Base-by-base conservation (phyloP, 2,888 invertebrate genomes). In the Acleris cristana region DNA sequence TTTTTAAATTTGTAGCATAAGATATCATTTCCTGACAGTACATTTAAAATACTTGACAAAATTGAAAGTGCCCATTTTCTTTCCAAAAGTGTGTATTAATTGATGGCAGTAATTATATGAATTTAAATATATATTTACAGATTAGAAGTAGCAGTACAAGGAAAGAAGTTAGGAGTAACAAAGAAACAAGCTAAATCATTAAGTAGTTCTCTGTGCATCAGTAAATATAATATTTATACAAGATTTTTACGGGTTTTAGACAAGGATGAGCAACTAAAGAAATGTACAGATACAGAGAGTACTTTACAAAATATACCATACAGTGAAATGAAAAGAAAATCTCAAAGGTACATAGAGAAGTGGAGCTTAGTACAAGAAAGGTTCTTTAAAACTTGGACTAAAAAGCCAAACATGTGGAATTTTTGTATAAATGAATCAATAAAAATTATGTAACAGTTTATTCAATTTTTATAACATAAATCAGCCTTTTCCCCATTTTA, bases 121-220 rank as follows among this genome's bases (percentile, higher is more conserved):
- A 51, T 51, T 51, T 51, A 18, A 51, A 55, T 19, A 40, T 40
- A 55, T 19, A 40, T 40, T 93, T 93, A 70, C 79, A 96, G 96
- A 62, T 77, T 90, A 54, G 96, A 98, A 90, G 95, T 97, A 34
- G 94, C 95, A 21, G 96, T 97, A 0, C 95, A 96, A 79, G 98
- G 98, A 5, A 94, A 93, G 76, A 96, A 95, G 71, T 95, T 96
- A 81, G 98, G 98, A 5, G 90, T 95, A 1, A 97, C 97, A 0
- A 96, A 96, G 80, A 96, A 95, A 77, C 90, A 89, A 69, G 77
- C 85, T 30, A 81, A 84, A 59, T 81, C 78, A 23, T 84, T 85
- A 19, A 89, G 81, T 16, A 90, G 84, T 56, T 88, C 90, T 48
- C 81, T 95, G 65, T 82, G 88, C 60, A 89, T 95, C 51, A 94